These are phyloP conservation scores for Syrrhaptes paradoxus DNA, from an alignment of 2,113 vertebrate species.

Conservation along the genomic window DNA sequence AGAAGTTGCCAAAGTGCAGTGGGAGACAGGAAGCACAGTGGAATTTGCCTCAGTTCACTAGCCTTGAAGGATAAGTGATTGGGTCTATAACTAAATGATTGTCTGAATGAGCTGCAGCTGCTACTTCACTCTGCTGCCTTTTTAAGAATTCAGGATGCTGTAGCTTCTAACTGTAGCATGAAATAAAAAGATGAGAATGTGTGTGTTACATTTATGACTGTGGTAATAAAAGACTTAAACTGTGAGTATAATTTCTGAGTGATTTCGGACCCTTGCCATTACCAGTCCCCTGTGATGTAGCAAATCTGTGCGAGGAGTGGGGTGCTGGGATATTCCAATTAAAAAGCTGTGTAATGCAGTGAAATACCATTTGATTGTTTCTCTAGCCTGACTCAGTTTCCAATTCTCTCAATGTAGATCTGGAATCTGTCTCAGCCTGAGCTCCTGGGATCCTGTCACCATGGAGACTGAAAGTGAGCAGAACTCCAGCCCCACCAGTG, in stretches of 20 bases:
- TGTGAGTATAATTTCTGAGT: neutral
- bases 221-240: neutral
- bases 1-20: neutral
- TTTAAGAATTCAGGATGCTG: neutral
- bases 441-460: conserved; percentile 53
- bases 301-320: neutral
- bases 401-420: conserved; percentile 25
- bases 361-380: neutral
- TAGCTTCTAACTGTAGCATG: neutral
- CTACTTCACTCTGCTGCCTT: neutral
- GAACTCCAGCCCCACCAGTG: conserved; percentile 85
- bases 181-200: neutral
- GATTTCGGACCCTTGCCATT: neutral
- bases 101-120: neutral
- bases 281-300: neutral
- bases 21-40: neutral
- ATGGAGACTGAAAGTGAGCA: conserved; percentile 97
- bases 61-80: neutral
- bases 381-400: conserved; percentile 16
- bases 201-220: neutral
- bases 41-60: neutral
- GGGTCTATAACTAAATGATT: neutral
- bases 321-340: neutral
- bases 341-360: neutral
- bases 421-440: conserved; percentile 54